Base-by-base conservation (phyloP, 2,113 vertebrate species). In the Neotoma lepida region DNA sequence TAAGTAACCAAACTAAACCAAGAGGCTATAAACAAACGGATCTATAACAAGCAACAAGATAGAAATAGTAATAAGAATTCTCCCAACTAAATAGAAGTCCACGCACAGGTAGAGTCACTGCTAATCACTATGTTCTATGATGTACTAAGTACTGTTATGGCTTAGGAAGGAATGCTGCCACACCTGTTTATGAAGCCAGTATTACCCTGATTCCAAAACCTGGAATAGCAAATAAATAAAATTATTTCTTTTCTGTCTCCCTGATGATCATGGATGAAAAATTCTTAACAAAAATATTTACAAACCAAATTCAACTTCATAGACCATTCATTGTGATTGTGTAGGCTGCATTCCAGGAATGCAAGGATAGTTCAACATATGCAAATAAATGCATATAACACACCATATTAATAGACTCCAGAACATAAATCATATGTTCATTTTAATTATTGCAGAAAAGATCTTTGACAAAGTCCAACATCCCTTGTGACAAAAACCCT, bases 191-290 rank as follows among this genome's bases (percentile, higher is more conserved):
- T 22, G 30, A 35, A 86, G 35, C 3, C 46, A n/a, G 12, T 51
- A 39, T 13, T 28, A 39, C 6, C 46, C 22, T 51, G 35, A 70
- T 54, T 54, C 64, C 13, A 44, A 86, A n/a, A 54, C 85, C 33
- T 35, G 20, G 46, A 22, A 86, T 44, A 86, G 13, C 20, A n/a
- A 49, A 85, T 33, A 49, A 49, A 26, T 46, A 39, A 51, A 39
- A 70, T n/a, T 9, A 68, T 15, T n/a, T 6, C 1, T 0, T 3
- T 0, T 9, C 33, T 9, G 18, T 64, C 28, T 70, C 46, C 30
- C 63, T 86, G 33, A 51, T 54, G 13, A 49, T 68, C 33, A 86
- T 56, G 24, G 15, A 51, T 39, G 33, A 56, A 71, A 87, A 87
- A 13, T 41, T 54, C 35, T 56, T 39, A 87, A 18, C 41, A 71